Base-by-base conservation (phyloP, 37 sponge, comb jelly and placozoan genomes). In the Spongilla lacustris region DNA sequence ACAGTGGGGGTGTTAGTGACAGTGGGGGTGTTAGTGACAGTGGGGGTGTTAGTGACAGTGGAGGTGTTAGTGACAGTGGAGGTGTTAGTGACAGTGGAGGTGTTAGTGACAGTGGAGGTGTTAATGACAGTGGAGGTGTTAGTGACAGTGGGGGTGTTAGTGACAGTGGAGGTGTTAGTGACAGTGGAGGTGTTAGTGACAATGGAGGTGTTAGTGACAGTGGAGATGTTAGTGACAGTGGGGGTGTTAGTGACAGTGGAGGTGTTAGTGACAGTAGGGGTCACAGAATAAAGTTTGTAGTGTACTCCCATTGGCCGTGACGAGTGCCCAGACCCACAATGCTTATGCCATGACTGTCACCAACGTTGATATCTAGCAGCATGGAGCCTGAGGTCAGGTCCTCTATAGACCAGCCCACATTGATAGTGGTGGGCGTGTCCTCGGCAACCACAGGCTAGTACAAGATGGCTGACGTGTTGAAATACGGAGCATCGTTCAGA, bases 401-500 rank as follows among this genome's bases (percentile, higher is more conserved):
- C 37, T 91, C 83, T 66, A 97, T 50, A 0, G 95, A 89, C 84
- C 94, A 89, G 4, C 97, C 97, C 77, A 78, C 78, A 76, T 94
- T 97, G 8, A 38, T 24, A 0, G 79, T 50, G 69, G 71, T 28
- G 28, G 49, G 26, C 0, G 90, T 74, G 82, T 97, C 93, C 69
- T 97, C 97, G 0, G 30, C 33, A 66, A 92, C 92, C 21, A 37
- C 41, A 0, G 87, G 79, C n/a, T 72, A n/a, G 73, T 77, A 84
- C 29, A 87, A 86, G 0, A 69, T 22, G 25, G 74, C 81, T 6
- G 85, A 84, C 14, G 58, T 11, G 71, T 88, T 92, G 76, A 97
- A 87, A 77, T 76, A 94, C 0, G 97, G 97, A 28, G 97, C 89
- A 68, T 97, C 97, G 71, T 97, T 97, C 67, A 97, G 73, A 72